Base-by-base conservation (phyloP, 2,888 invertebrate species). In the Steinernema hermaphroditum region DNA sequence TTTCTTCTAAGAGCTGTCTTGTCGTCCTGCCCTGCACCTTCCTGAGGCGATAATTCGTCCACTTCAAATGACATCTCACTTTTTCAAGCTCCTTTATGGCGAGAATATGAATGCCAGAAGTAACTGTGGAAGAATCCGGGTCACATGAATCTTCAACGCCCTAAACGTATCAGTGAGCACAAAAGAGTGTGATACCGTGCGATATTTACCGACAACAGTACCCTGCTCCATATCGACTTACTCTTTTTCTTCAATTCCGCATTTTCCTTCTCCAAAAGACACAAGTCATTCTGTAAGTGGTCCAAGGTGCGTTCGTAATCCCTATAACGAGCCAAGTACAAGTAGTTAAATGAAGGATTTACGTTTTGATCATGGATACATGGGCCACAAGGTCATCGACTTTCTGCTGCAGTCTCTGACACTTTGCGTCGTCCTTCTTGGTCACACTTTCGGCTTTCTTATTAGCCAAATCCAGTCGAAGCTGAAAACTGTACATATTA, bases 281-380 rank as follows among this genome's bases (percentile, higher is more conserved):
- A 29, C 29, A 62, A n/a, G n/a, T 97, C 96, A 50, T 92, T 92
- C 86, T 96, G 96, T 69, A 97, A 89, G 80, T 94, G 94, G 87
- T 97, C 96, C 91, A 96, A 91, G 0, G 96, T 95, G 87, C 95
- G 94, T 86, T 97, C 96, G 88, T 93, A 96, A 87, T 97, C 96
- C 72, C 89, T 89, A 83, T 69, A 84, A 82, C 69, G 12, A 43
- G n/a, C 34, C n/a, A n/a, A n/a, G n/a, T n/a, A n/a, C n/a, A n/a
- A n/a, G n/a, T 16, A 1, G 16, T 34, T 34, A 34, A 68, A 50
- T 32, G 8, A 50, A 72, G 70, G 41, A 80, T 87, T 62, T 75
- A 89, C 88, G 94, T 95, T 87, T 94, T 93, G 87, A 93, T 96
- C 85, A 93, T 92, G 88, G 92, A 92, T 49, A 94, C 90, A 82